These are phyloP conservation scores for Halcyon badia DNA, from an alignment of 2,797 vertebrate species.

Conservation along the genomic window DNA sequence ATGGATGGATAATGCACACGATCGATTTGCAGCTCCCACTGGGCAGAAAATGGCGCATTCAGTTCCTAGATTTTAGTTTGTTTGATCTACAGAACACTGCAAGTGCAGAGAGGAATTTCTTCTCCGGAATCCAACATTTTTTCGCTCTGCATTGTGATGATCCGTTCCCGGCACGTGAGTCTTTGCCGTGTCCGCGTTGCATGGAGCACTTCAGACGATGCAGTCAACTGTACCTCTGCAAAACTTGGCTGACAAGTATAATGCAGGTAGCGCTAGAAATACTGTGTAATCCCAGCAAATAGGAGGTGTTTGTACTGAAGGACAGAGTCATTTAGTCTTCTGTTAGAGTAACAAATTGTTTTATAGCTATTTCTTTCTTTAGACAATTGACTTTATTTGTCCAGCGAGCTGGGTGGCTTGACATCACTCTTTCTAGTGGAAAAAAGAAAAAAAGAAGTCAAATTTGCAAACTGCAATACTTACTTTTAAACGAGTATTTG, in stretches of 20 bases:
- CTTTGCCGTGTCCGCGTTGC: rapidly evolving
- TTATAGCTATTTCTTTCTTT: not conserved
- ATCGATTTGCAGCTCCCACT: conserved; percentile 26
- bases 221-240: not conserved
- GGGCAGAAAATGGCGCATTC: not conserved
- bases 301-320: not conserved
- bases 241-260: not conserved
- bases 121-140: rapidly evolving
- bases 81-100: not conserved
- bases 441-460: not conserved
- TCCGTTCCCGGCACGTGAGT: not conserved
- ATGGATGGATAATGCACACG: not conserved
- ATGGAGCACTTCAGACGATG: not conserved
- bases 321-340: not conserved
- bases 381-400: not conserved
- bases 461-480: not conserved
- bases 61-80: not conserved
- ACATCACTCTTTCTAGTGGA: not conserved
- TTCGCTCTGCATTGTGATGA: rapidly evolving
- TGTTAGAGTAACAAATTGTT: rapidly evolving
- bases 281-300: not conserved
- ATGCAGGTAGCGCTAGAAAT: not conserved
- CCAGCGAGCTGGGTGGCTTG: not conserved
- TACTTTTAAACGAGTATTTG: not conserved
- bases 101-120: not conserved